Evolutionary conservation across 2,797 vertebrate genomes (phyloP), one percentile per base, ranked within the genome.

Genomic region (Echiichthys vipera): DNA sequence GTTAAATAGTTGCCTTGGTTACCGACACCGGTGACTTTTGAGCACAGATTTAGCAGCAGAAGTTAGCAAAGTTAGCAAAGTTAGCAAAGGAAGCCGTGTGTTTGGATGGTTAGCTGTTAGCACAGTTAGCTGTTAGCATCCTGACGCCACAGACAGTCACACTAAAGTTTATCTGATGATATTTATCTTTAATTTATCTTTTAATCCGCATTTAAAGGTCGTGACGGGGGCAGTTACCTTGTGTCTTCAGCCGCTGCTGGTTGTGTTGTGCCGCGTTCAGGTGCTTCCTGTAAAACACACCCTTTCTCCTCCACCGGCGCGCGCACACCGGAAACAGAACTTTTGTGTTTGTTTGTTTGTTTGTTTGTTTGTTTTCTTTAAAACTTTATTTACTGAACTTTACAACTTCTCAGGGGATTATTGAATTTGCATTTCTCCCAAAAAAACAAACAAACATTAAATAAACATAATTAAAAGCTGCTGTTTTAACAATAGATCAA

Each of bases 61-160:
- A 27, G 77, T 70, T 89, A 85, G 59, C 77, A 42, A n/a, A 36
- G 34, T 13, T 36, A 36, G 34, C 30, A n/a, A n/a, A 79, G 67
- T 79, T 81, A 80, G 81, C 83, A 49, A 43, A 80, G 84, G 78
- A 74, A 68, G 65, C 9, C 7, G 67, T 59, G 81, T 84, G 77
- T 87, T 88, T 83, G 83, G 79, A 86, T 79, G 86, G 77, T 79
- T 83, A 74, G 62, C 61, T 55, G 69, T 59, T 56, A 65, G 39
- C 25, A 39, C 1, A 58, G 32, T 29, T 64, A 78, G 47, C 61
- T n/a, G 11, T 25, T 17, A 32, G 29, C 18, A 4, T 15, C 37
- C 51, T 25, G 70, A 65, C 43, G 8, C 5, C 15, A 11, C 9
- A 20, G 3, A n/a, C 1, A 37, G 40, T 64, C 5, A 43, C 25